Percentiles rank a stretch among this genome's conserved stretches.
These are phyloP conservation scores for Nomada fucata DNA, from an alignment of 2,888 invertebrate genomes.

Conservation along the genomic window DNA sequence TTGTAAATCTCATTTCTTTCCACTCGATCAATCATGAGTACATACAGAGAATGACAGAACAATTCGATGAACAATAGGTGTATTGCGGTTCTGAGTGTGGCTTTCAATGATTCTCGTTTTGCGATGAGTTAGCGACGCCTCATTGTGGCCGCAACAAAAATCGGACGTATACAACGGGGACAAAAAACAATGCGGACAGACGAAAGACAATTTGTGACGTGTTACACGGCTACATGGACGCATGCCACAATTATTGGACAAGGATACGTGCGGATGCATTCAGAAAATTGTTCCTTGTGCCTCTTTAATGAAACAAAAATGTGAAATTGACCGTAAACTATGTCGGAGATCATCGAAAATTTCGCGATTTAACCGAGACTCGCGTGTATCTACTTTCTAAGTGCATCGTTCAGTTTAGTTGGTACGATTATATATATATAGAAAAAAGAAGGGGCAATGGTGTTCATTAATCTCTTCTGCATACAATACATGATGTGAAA, in stretches of 20 bases:
- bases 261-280: slow-evolving; percentile 75
- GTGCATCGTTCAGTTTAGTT: slow-evolving; percentile 65
- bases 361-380: slow-evolving; percentile 22
- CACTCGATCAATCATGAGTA: slow-evolving; percentile 23
- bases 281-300: slow-evolving; percentile 63
- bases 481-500: slow-evolving; percentile 52
- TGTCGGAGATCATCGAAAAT: no score
- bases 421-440: slow-evolving; percentile 24
- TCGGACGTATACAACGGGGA: slow-evolving; percentile 28
- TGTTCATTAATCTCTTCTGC: slow-evolving; percentile 64
- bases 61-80: slow-evolving; percentile 27
- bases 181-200: slow-evolving; percentile 57
- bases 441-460: slow-evolving; percentile 28
- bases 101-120: slow-evolving; percentile 22
- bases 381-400: slow-evolving; percentile 58
- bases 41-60: slow-evolving; percentile 5
- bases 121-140: slow-evolving; percentile 28
- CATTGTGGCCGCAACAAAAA: slow-evolving; percentile 29
- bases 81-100: slow-evolving; percentile 29
- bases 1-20: slow-evolving; percentile 58
- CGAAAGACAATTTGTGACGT: slow-evolving; percentile 46
- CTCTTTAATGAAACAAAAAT: slow-evolving; percentile 16
- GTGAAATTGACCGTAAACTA: background rate
- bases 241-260: slow-evolving; percentile 76
- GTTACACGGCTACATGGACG: slow-evolving; percentile 71